Base-by-base conservation (phyloP, 2,113 vertebrate genomes). In the Brachypodius melanocephalos region DNA sequence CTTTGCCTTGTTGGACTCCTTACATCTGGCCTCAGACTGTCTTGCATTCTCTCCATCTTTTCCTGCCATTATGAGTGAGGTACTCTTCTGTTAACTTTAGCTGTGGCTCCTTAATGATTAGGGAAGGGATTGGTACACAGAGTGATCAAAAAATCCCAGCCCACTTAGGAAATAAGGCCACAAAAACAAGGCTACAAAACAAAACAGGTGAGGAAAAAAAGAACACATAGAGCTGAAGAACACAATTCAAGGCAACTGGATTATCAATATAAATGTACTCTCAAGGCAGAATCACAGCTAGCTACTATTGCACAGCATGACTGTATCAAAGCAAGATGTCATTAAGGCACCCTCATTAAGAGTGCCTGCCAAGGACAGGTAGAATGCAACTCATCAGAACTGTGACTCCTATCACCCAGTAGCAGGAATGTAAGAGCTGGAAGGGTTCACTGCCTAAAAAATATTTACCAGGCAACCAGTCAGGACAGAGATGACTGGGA, bases 221-320 rank as follows among this genome's bases (percentile, higher is more conserved):
- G 76, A 93, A 75, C 48, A 79, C 45, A 51, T 12, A 89, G 89
- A 89, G 28, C 86, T 52, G 29, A 62, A 67, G 77, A 87, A 89
- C 40, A 49, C 78, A 75, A 91, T 90, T 91, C 57, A 87, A 89
- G 80, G n/a, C 69, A 92, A 85, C n/a, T 65, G 45, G 62, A 90
- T 85, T 92, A 90, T 90, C 86, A 93, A 45, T 95, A 95, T 62
- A 93, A 91, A 96, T 88, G 84, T 91, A 65, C 67, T 68, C 54
- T 65, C 42, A 87, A 94, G 85, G 87, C 49, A 94, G 78, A 89
- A 79, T 88, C 84, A 63, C 58, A 46, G 81, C 65, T 75, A 93
- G 52, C n/a, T 94, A 38, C 69, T 82, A 14, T 61, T 75, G 82
- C 36, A 75, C 31, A 81, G 48, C 58, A 52, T 87, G 84, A 85